Base-by-base conservation (phyloP, 2,888 invertebrate genomes). In the Hydroisotoma schaefferi region DNA sequence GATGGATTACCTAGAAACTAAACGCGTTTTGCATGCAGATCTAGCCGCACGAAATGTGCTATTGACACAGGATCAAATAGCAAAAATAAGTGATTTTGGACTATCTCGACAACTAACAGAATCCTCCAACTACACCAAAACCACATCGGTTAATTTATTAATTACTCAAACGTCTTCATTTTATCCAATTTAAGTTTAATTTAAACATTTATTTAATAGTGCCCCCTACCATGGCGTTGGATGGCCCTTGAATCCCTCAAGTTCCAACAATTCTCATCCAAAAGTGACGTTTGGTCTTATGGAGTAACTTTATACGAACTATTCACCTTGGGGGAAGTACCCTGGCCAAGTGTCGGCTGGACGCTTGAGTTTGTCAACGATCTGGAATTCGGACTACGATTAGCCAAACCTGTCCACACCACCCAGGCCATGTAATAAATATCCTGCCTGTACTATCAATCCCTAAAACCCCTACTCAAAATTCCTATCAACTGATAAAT, bases 71-170 rank as follows among this genome's bases (percentile, higher is more conserved):
- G 40, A 58, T 12, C 44, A 61, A 20, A 52, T 44, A 12, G 57
- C 43, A 6, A 65, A 65, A 38, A 61, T 65, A n/a, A 55, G 58
- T 29, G 65, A 65, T 37, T 65, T 65, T 56, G 65, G 65, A 1
- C 38, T 65, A 18, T 57, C 57, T 26, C 51, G 65, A 5, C 55
- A 65, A 15, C 43, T 65, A 10, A 48, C 53, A 29, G 55, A 60
- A n/a, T 57, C 57, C 27, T 54, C 53, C 1, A 61, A 64, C 43
- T 64, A 64, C 43, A 58, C 53, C 27, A 64, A 64, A 29, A 60
- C 28, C 12, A 61, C 61, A 12, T 55, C 55, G 46, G 63, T 63
- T 3, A 6, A 26, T 18, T n/a, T n/a, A n/a, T n/a, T n/a, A n/a
- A n/a, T n/a, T n/a, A n/a, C n/a, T n/a, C n/a, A n/a, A n/a, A n/a